phyloP scores from a whole-genome alignment of 2,888 invertebrate species.

The Orthosia incerta region DNA sequence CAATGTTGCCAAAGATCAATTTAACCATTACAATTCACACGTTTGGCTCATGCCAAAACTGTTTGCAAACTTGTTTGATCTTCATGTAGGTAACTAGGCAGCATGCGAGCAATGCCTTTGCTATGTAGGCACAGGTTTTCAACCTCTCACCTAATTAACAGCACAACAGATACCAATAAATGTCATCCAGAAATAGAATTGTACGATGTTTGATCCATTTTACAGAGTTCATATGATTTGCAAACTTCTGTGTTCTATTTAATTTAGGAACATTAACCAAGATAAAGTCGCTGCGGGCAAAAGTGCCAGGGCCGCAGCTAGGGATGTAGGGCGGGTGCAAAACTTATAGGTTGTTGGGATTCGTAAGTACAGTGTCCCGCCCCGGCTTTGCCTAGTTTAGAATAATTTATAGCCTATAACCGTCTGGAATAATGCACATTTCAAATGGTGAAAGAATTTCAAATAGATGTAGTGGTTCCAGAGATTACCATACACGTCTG shows the following conservation, averaged over 20 bases:
- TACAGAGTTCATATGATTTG: constrained; percentile 25
- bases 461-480: no score
- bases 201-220: constrained; percentile 33
- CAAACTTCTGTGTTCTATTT: constrained; percentile 12
- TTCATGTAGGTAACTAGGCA: not conserved
- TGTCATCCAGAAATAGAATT: constrained; percentile 42
- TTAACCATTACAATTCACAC: not conserved
- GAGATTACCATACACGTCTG: no score
- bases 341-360: not conserved
- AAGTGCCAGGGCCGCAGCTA: constrained; percentile 26
- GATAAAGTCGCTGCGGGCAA: constrained; percentile 12
- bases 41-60: constrained; percentile 2
- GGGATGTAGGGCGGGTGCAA: not conserved
- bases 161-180: constrained; percentile 32
- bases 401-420: no score
- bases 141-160: constrained; percentile 39
- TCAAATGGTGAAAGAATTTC: no score
- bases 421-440: no score
- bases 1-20: not conserved
- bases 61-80: constrained; percentile 18
- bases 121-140: constrained; percentile 17
- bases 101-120: not conserved
- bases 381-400: no score
- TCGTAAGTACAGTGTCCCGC: no score
- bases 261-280: constrained; percentile 9